Evolutionary conservation across 2,888 invertebrate species (phyloP), one percentile per base, ranked within the genome.

Genomic region (Diogma glabrata): DNA sequence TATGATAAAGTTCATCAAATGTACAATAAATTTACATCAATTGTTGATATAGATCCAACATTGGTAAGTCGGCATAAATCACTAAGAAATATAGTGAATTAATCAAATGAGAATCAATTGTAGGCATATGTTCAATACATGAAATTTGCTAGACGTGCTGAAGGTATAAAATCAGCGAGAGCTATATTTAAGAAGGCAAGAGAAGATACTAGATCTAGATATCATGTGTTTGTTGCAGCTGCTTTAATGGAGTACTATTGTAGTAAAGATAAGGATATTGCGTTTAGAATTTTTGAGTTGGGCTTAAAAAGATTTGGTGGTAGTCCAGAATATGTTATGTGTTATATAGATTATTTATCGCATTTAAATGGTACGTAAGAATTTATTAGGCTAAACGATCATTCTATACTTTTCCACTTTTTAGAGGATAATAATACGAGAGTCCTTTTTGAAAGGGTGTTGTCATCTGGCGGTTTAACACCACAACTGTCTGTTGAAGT

Each of bases 211-310:
- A 77, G 84, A 28, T 83, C 85, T 0, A 82, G 82, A 2, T 92
- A 90, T 71, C 95, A 99, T 69, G 88, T 97, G 40, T 99, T 89
- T 69, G 94, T 96, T 1, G 87, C 95, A 0, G 95, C 97, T 0
- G 96, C 99, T 0, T 74, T 96, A 0, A 97, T 99, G 96, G 99
- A 99, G 69, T 99, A 97, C 69, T 97, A 96, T 64, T 97, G 97
- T 67, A 94, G 91, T 33, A 99, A 99, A 70, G 95, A 96, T 70
- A 91, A 93, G 69, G 92, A 91, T 66, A 91, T 96, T 51, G 95
- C 95, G 1, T 93, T 94, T 70, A 77, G 93, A 53, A 94, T 96
- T 59, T 99, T 99, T 72, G 97, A 99, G 68, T 74, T 99, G 50
- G 99, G 99, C 0, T 73, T 99, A 49, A 99, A 97, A 72, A 95